phyloP scores from a whole-genome alignment of 2,888 invertebrate species.

The Hecatera dysodea region DNA sequence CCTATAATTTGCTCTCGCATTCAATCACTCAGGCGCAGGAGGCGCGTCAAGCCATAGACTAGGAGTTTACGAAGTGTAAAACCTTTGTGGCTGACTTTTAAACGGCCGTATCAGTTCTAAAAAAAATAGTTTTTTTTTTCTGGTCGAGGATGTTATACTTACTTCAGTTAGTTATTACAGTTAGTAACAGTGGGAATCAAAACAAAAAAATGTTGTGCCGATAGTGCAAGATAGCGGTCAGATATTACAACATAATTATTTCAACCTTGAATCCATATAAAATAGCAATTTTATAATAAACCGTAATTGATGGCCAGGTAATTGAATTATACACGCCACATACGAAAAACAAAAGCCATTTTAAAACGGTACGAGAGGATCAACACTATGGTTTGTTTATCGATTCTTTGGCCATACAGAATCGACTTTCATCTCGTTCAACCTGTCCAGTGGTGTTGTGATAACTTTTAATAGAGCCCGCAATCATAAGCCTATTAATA shows the following conservation, averaged over 20 bases:
- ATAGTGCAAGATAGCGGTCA: conserved; percentile 46
- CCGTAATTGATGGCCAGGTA: conserved; percentile 51
- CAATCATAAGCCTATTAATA: conserved; percentile 85
- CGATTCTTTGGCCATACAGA: conserved; percentile 70
- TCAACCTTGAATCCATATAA: conserved; percentile 52
- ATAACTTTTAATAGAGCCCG: conserved; percentile 82
- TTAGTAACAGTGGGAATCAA: conserved; percentile 13
- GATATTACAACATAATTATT: conserved; percentile 46
- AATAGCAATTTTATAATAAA: conserved; percentile 57
- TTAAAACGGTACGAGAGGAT: conserved; percentile 29
- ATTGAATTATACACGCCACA: conserved; percentile 61
- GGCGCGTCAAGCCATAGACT: conserved; percentile 67
- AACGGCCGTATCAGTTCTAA: conserved; percentile 27
- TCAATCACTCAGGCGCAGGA: conserved; percentile 84
- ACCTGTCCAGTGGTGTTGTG: conserved; percentile 76
- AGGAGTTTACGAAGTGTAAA: conserved; percentile 49
- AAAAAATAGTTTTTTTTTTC: conserved; percentile 11
- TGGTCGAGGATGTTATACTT: conserved; percentile 1
- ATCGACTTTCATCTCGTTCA: conserved; percentile 73
- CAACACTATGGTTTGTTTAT: conserved; percentile 29
- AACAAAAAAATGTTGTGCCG: conserved; percentile 19
- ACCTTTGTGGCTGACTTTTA: conserved; percentile 40
- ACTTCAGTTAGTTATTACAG: too few species aligned
- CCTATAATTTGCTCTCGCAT: conserved; percentile 88
- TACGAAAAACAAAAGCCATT: conserved; percentile 39